Evolutionary conservation across 2,113 vertebrate species (phyloP).

Genomic region (Loxodonta africana): DNA sequence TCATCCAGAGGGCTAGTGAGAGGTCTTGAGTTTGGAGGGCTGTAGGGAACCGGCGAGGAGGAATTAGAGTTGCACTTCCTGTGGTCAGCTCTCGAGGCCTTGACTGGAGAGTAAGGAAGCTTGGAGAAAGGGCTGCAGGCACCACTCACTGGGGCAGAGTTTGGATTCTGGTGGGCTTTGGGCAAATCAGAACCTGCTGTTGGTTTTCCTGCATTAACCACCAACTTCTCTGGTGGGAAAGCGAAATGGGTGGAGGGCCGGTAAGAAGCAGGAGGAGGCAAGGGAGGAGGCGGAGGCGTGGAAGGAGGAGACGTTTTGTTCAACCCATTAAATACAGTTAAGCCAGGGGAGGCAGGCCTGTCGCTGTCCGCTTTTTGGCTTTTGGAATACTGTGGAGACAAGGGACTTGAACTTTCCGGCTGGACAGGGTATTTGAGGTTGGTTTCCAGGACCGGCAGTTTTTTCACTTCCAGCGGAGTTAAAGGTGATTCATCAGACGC

Average conservation of each 20-base stretch:
- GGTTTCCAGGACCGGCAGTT: slow-evolving; percentile 96
- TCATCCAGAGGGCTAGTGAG: slow-evolving; percentile 97
- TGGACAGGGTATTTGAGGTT: slow-evolving; percentile 94
- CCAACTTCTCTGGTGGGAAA: slow-evolving; percentile 91
- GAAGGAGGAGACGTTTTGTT: slow-evolving; percentile 93
- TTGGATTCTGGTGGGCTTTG: slow-evolving; percentile 87
- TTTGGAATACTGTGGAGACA: slow-evolving; percentile 94
- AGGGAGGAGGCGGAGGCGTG: slow-evolving; percentile 90
- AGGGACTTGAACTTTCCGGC: slow-evolving; percentile 92
- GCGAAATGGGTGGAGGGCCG: slow-evolving; percentile 93
- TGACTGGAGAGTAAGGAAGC: slow-evolving; percentile 91
- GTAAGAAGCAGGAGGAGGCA: slow-evolving; percentile 87
- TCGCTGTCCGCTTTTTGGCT: slow-evolving; percentile 88
- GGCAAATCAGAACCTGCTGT: slow-evolving; percentile 87
- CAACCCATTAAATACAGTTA: slow-evolving; percentile 89
- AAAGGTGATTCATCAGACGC: slow-evolving; percentile 98
- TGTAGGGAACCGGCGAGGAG: slow-evolving; percentile 92
- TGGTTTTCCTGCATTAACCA: slow-evolving; percentile 87
- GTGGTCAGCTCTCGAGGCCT: slow-evolving; percentile 90
- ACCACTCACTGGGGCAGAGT: slow-evolving; percentile 87
- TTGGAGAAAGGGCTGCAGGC: slow-evolving; percentile 87
- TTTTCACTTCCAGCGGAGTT: slow-evolving; percentile 97
- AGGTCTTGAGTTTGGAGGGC: slow-evolving; percentile 92
- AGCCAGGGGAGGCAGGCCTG: slow-evolving; percentile 92
- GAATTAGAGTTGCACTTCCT: slow-evolving; percentile 91